Evolutionary conservation across 2,113 vertebrate species (phyloP), one percentile per base, ranked within the genome.

Genomic region (Vicugna pacos): DNA sequence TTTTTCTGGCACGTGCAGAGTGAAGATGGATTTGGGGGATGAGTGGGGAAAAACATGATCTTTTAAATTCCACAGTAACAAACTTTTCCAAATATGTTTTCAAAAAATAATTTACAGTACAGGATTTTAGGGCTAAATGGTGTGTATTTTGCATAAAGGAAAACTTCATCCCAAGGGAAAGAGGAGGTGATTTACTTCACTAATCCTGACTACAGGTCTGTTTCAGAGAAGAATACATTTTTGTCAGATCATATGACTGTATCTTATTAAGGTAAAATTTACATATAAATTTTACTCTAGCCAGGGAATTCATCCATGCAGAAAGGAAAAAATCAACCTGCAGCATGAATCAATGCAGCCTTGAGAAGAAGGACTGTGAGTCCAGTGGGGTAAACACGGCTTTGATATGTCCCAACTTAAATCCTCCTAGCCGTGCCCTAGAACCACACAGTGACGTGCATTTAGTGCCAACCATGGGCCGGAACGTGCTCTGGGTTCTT

Each of bases 331-430:
- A 48, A 5, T 46, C n/a, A 54, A 38, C 7, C 1, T 17, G 46
- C 3, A 22, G n/a, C 4, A 3, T 24, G 12, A 48, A 38, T 32
- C 76, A 69, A 1, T 1, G 32, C 9, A 3, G 22, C 28, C 64
- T 26, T 5, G 4, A 24, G 32, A 17, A 50, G 15, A 48, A 32
- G 14, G 16, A 13, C 35, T 0, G 15, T 15, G 0, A 16, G 62
- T 1, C 12, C 15, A 2, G 6, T 0, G 4, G 9, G 2, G 14
- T 28, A 22, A 52, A 28, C 48, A 16, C 2, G 46, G 20, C 75
- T 48, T 3, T 16, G 32, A 30, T 0, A 4, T 16, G 0, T 3
- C 72, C 1, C 35, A 3, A 65, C 15, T 5, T 15, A 6, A 24
- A 56, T 17, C 17, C 15, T 58, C 16, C 32, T 30, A 5, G 14